Percentiles rank a stretch among this genome's conserved stretches.
These are phyloP conservation scores for Labrus mixtus DNA, from an alignment of 2,113 vertebrate genomes.

Conservation along the genomic window DNA sequence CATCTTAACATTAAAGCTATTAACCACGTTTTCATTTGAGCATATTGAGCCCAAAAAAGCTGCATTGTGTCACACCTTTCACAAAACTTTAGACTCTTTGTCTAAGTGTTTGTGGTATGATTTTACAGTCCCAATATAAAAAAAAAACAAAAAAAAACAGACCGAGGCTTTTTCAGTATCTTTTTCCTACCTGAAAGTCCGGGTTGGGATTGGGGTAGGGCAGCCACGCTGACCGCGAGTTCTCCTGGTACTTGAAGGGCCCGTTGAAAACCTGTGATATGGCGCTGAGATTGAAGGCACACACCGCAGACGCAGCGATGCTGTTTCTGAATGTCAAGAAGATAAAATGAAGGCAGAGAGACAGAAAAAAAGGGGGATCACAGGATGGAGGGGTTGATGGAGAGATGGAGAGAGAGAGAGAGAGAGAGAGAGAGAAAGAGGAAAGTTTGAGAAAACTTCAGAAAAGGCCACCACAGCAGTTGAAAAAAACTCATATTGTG, in stretches of 20 bases:
- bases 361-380: background rate
- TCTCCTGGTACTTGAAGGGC: slow-evolving; percentile 98
- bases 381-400: slow-evolving; percentile 4
- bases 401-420: background rate
- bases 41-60: too few species aligned
- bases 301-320: slow-evolving; percentile 96
- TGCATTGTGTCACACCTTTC: too few species aligned
- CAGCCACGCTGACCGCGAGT: slow-evolving; percentile 95
- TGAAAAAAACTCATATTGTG: background rate
- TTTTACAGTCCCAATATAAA: too few species aligned
- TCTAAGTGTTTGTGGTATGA: too few species aligned
- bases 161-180: background rate
- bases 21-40: too few species aligned
- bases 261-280: slow-evolving; percentile 93
- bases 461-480: background rate
- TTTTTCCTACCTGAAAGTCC: slow-evolving; percentile 92
- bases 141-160: too few species aligned
- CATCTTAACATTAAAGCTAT: too few species aligned
- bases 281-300: slow-evolving; percentile 96
- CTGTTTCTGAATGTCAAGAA: slow-evolving; percentile 88
- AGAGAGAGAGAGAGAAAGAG: slow-evolving; percentile 17
- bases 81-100: too few species aligned
- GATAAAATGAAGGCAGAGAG: background rate
- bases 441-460: slow-evolving; percentile 4
- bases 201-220: slow-evolving; percentile 97